Base-by-base conservation (phyloP, 2,113 vertebrate genomes). In the Synchiropus splendidus region DNA sequence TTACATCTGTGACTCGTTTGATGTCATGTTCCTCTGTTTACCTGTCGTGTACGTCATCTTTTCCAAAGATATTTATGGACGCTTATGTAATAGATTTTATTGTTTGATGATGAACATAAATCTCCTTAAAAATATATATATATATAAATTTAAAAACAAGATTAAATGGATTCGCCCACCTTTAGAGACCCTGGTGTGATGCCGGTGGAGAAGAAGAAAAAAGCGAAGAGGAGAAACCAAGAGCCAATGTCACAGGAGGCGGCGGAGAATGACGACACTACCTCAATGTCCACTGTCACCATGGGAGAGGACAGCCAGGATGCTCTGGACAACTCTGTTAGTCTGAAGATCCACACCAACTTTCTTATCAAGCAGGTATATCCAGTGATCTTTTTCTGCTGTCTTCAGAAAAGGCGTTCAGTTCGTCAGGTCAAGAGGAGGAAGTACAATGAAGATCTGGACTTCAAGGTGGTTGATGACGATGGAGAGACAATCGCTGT, bases 381-480 rank as follows among this genome's bases (percentile, higher is more conserved):
- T n/a, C 13, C 9, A 35, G 8, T 6, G 4, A 17, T 15, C 13
- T 12, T 14, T 12, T 9, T 12, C 9, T 13, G 2, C 32, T 1
- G 9, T 35, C 17, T 42, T 6, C 13, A 97, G 95, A 98, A 97
- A 64, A 88, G 94, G 15, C 90, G 95, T 43, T 98, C 95, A 0
- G 95, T 94, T 1, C 85, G 95, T 11, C 95, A 98, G 55, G 95
- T 98, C 58, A 98, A 98, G 65, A 83, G 95, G 53, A 88, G 95
- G 66, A 97, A 96, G 65, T 98, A 98, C 51, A 98, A 98, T 0
- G 95, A 98, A 61, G 95, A 98, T 65, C 66, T 97, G 63, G 95
- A 97, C 81, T 97, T 98, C 69, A 98, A 98, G 74, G 95, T 98
- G 69, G 95, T 98, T 35, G 95, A 97, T 36, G 94, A 97, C 6